Base-by-base conservation (phyloP, 2,888 invertebrate species). In the Eupithecia centaureata region DNA sequence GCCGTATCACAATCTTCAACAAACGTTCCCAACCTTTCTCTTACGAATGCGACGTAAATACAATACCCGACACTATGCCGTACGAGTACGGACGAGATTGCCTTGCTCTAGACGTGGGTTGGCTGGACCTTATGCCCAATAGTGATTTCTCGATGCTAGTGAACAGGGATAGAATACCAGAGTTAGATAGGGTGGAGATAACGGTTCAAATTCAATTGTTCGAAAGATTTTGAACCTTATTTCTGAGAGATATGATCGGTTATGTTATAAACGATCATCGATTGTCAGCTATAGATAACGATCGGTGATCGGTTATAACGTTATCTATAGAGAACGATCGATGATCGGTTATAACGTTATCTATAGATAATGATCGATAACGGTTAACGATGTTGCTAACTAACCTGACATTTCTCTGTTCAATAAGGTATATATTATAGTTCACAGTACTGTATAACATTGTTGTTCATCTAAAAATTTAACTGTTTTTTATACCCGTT, bases 1-100 rank as follows among this genome's bases (percentile, higher is more conserved):
- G 82, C 18, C 79, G 82, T 0, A 81, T 92, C n/a, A 91, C 89
- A 0, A 73, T 86, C 0, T 91, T 86, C 81, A 91, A 92, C 77
- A 87, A 84, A 68, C 75, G 85, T 0, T 83, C 90, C 0, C 86
- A 91, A 42, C 91, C 91, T 0, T 82, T 79, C 68, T 68, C 73
- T 0, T 91, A 89, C 90, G 73, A 80, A 0, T 89, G 90, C 0
- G 72, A 76, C 0, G 78, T 92, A 3, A 74, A 74, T 1, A 69
- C 79, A 0, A 5, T 89, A 0, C 81, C 85, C 0, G 77, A 82
- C 15, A 77, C 78, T 32, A 73, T 85, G 67, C 80, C 83, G 0
- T 82, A 80, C 74, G 78, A 84, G 7, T 77, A 79, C 51, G 72
- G 77, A 27, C 18, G 65, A 0, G 72, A 77, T 1, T 79, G 85